Base-by-base conservation (phyloP, 2,113 vertebrate genomes). In the Rutilus rutilus region DNA sequence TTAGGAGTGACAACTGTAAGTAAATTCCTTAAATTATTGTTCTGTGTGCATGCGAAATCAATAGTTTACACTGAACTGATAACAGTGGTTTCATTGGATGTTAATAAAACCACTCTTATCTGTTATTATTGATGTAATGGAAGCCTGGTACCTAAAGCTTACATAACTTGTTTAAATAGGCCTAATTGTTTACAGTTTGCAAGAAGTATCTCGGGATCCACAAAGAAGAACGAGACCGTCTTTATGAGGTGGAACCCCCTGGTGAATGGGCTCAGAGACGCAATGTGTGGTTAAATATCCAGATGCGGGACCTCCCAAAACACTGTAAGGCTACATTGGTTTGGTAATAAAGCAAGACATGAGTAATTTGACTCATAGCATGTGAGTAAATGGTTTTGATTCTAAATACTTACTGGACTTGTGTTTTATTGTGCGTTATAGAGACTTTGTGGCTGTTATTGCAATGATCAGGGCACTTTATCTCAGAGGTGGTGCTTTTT, bases 271-370 rank as follows among this genome's bases (percentile, higher is more conserved):
- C 88, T 86, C 97, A 97, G 86, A 88, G 96, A 3, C n/a, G 85
- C 62, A 99, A 95, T 91, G 95, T 99, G 92, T 98, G 98, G 97
- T 92, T 98, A 42, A 95, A 93, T 90, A 92, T 97, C 90, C 95
- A 93, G 79, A 94, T 96, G 25, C 93, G 93, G 30, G 89, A 85
- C 6, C 87, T 86, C 50, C 71, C 50, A 86, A 64, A 84, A 25
- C 87, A 90, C 57, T 73, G 95, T 95, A 36, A 86, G 77, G 5
- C 12, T 1, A 36, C 30, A 21, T 30, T 65, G 27, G 62, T 65
- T 33, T 30, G 27, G 64, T 86, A 1, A 75, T 42, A 25, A n/a
- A 36, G 42, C 23, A 45, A 60, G 33, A 36, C 4, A 12, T 71
- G 27, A 54, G 21, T 52, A 64, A 11, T 25, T 21, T 76, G 50